phyloP scores from a whole-genome alignment of 2,888 invertebrate species.

The Caenorhabditis sp. region DNA sequence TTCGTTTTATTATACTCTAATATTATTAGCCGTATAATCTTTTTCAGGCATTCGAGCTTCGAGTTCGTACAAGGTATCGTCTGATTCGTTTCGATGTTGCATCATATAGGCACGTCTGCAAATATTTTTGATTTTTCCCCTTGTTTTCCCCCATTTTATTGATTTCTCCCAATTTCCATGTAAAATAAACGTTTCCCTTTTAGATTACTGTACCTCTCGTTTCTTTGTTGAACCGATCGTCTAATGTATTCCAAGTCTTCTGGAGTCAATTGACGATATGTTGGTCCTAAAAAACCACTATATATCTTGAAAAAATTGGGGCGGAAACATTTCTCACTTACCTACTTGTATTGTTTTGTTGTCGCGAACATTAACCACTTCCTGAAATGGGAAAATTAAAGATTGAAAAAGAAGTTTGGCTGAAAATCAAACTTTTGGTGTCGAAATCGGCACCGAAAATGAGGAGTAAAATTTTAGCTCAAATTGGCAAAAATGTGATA shows the following conservation, averaged over 20 bases:
- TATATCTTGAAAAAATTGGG: conserved; percentile 1
- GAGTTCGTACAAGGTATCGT: conserved; percentile 41
- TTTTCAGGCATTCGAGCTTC: conserved; percentile 38
- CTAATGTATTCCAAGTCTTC: conserved; percentile 35
- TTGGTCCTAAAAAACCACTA: conserved; percentile 30
- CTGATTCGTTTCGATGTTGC: conserved; percentile 38
- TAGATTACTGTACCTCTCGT: conserved; percentile 41
- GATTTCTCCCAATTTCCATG: neutral
- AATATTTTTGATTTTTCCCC: too few relatives aligned
- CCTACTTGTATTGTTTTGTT: conserved; percentile 12
- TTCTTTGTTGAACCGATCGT: conserved; percentile 38
- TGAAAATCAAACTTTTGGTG: too few relatives aligned
- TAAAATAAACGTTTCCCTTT: neutral
- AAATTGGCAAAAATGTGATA: too few relatives aligned
- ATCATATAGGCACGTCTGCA: conserved; percentile 43
- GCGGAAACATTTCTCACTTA: conserved; percentile 6
- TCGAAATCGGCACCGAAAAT: too few relatives aligned
- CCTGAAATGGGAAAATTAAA: too few relatives aligned
- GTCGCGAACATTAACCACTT: conserved; percentile 11
- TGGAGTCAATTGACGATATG: conserved; percentile 27
- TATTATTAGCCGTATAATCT: conserved; percentile 32
- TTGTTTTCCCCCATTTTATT: too few relatives aligned
- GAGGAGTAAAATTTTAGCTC: too few relatives aligned
- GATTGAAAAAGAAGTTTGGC: too few relatives aligned
- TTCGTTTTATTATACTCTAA: neutral